phyloP scores from a whole-genome alignment of 2,113 vertebrate species.

The Ophiodon elongatus region DNA sequence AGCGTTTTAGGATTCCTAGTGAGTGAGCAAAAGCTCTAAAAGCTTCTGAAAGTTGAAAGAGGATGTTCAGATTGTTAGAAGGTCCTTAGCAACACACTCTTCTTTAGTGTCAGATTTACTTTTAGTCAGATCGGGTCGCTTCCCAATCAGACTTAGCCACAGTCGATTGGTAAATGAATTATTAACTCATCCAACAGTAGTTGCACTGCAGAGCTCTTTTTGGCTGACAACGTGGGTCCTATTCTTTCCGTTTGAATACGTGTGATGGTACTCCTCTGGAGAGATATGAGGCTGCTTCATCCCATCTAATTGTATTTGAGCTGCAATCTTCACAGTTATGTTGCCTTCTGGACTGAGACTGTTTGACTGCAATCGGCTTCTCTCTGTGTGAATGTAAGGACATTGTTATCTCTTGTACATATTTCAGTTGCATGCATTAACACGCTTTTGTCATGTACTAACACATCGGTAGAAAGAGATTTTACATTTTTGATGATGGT shows the following conservation, averaged over 20 bases:
- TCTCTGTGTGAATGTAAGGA: not conserved
- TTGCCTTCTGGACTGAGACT: conserved; percentile 13
- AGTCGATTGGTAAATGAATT: conserved; percentile 46
- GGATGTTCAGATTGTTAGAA: conserved; percentile 2
- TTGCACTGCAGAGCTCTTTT: conserved; percentile 34
- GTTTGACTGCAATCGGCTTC: not conserved
- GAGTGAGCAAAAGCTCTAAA: not conserved
- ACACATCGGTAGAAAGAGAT: not conserved
- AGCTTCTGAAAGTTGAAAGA: conserved; percentile 3
- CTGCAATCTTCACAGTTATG: conserved; percentile 23
- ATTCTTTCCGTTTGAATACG: not conserved
- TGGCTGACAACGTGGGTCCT: conserved; percentile 34
- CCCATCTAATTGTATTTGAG: conserved; percentile 14
- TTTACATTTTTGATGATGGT: not conserved
- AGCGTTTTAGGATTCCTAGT: not conserved
- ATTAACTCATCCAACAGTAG: conserved; percentile 49
- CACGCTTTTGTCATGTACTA: not conserved
- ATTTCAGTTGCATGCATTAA: not conserved
- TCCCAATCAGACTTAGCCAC: conserved; percentile 26
- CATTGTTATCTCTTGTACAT: not conserved
- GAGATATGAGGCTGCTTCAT: conserved; percentile 30
- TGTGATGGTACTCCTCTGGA: conserved; percentile 13
- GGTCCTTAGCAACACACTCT: not conserved
- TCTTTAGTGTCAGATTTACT: conserved; percentile 12
- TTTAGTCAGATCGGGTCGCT: not conserved